phyloP scores from a whole-genome alignment of 2,797 vertebrate species.

The Coccyzus lansbergi region DNA sequence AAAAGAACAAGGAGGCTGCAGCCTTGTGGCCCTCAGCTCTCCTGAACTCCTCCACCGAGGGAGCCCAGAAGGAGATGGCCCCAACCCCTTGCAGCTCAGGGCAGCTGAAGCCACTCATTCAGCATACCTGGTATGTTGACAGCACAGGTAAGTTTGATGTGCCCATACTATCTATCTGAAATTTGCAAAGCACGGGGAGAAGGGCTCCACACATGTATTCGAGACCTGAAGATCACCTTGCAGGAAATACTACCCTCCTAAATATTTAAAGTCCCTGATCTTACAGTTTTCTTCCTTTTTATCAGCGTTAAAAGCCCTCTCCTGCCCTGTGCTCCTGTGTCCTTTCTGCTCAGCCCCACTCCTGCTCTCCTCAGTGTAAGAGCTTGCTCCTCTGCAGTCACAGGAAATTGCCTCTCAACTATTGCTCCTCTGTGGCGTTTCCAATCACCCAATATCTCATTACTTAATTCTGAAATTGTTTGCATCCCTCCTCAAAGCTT shows the following conservation, averaged over 20 bases:
- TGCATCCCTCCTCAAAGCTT: neutral
- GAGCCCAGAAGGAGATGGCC: neutral
- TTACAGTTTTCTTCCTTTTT: neutral
- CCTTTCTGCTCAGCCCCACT: neutral
- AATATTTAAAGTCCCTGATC: neutral
- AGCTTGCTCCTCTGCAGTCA: neutral
- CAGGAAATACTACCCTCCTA: neutral
- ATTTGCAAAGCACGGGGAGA: neutral
- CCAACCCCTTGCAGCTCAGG: rapidly evolving
- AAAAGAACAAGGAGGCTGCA: neutral
- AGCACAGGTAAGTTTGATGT: neutral
- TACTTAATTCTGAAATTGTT: neutral
- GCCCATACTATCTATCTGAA: neutral
- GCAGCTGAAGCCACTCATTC: rapidly evolving
- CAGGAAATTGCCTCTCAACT: neutral
- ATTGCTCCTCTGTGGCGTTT: neutral
- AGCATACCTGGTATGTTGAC: rapidly evolving
- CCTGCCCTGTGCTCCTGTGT: too few relatives aligned
- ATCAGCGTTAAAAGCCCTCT: neutral
- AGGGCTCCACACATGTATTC: rapidly evolving
- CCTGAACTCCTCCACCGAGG: neutral
- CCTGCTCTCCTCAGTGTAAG: rapidly evolving
- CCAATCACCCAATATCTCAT: neutral
- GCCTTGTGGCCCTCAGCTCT: too few relatives aligned
- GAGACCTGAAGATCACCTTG: neutral